Evolutionary conservation across 1,140 invertebrate species (phyloP).

Genomic region (Microplitis demolitor): DNA sequence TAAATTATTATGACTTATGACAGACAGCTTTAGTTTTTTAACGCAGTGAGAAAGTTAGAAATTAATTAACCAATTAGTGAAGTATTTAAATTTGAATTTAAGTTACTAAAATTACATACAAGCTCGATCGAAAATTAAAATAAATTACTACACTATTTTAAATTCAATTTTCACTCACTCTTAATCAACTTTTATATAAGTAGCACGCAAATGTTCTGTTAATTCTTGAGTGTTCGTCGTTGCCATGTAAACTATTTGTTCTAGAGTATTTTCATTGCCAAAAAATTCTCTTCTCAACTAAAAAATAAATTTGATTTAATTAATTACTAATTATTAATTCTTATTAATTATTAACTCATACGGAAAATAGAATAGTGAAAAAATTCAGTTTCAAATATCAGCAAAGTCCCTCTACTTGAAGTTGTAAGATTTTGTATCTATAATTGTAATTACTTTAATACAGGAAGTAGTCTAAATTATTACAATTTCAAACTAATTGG

Average conservation of each 20-base stretch:
- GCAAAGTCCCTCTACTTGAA: too few relatives aligned
- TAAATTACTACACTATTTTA: conserved; percentile 15
- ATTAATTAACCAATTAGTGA: too few relatives aligned
- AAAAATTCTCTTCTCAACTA: conserved; percentile 55
- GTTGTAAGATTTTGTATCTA: too few relatives aligned
- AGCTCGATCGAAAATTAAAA: conserved; percentile 1
- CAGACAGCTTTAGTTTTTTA: background rate
- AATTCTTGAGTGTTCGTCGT: conserved; percentile 62
- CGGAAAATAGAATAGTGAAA: too few relatives aligned
- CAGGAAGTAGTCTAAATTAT: too few relatives aligned
- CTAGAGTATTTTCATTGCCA: conserved; percentile 58
- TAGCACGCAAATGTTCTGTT: conserved; percentile 65
- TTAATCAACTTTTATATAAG: conserved; percentile 50
- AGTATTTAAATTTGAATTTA: too few relatives aligned
- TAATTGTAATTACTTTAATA: too few relatives aligned
- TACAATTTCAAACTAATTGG: background rate
- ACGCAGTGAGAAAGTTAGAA: too few relatives aligned
- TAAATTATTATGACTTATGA: background rate
- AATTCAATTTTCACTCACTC: conserved; percentile 24
- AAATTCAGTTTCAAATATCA: too few relatives aligned
- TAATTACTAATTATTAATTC: too few relatives aligned
- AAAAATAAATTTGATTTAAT: too few relatives aligned
- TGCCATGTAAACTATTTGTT: conserved; percentile 65
- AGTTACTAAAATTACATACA: background rate
- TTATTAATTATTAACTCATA: too few relatives aligned